Conservation (phyloP, 64 coral and sea anemone species). For the Dendronephthya gigantea region DNA sequence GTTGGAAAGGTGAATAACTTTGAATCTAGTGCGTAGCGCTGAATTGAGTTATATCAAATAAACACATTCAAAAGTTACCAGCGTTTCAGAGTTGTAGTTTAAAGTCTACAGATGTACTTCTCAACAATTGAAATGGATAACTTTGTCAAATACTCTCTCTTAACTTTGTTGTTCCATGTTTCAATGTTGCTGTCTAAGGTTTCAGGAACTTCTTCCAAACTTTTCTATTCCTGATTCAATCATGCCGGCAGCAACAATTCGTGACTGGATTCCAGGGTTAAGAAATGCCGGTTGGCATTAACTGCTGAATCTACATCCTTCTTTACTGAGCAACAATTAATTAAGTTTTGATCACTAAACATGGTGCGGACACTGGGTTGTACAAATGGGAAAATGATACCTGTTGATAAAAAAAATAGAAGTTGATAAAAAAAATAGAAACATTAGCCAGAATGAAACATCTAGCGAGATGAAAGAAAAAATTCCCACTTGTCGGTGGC, state of each 20-base stretch:
- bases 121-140: neutral
- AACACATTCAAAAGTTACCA: no score
- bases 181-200: neutral
- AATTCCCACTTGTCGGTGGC: neutral
- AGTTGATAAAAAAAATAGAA: no score
- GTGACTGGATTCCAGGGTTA: neutral
- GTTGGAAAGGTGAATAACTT: no score
- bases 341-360: constrained; percentile 31
- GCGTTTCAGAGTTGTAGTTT: no score
- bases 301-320: neutral
- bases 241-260: constrained; percentile 35
- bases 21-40: no score
- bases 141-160: neutral
- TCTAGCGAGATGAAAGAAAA: no score
- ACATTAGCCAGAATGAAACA: no score
- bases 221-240: constrained; percentile 12
- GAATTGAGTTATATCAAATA: no score
- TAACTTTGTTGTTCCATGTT: neutral
- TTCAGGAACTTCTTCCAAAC: neutral
- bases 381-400: neutral
- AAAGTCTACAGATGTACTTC: no score
- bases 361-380: neutral
- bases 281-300: neutral
- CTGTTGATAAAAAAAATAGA: neutral
- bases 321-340: constrained; percentile 24